Evolutionary conservation across 2,888 invertebrate genomes (phyloP), one percentile per base, ranked within the genome.

Genomic region (Thumatha senex): DNA sequence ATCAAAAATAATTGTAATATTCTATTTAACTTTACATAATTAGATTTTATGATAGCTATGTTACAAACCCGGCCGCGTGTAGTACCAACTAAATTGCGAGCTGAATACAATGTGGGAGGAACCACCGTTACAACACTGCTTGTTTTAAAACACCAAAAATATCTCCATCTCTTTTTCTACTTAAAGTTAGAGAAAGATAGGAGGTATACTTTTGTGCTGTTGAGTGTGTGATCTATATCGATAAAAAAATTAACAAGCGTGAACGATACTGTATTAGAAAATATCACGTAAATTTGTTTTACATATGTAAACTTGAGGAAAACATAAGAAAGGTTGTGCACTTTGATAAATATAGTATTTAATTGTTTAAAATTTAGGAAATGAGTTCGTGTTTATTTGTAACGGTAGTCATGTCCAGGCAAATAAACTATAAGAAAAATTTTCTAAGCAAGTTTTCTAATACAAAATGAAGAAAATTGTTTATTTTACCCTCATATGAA

Each of bases 1-100:
- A 85, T 85, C 84, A 84, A 85, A 85, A 84, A 84, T 84, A 84
- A 82, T 77, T 75, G 58, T 67, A 75, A 76, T 77, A 72, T 76
- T 68, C 71, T 74, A 76, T 76, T n/a, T n/a, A n/a, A n/a, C n/a
- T n/a, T n/a, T 74, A 75, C 61, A 65, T 63, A 66, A 72, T 70
- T 70, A 70, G 63, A 62, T 67, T n/a, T 67, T 68, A 63, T 56
- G 61, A 64, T 65, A 74, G 67, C 68, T 78, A 78, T 76, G 54
- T 74, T 76, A 79, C 75, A 77, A 55, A 72, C 71, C 74, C 76
- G 74, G 76, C 76, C 76, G 65, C 63, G 61, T 31, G 60, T 48
- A 58, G 55, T 72, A 67, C 60, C 63, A 67, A 67, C 54, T 62
- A 67, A 51, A 63, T 57, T 51, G 63, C 13, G 44, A 44, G 44